Evolutionary conservation across 2,113 vertebrate genomes (phyloP).

Genomic region (Ascaphus truei): DNA sequence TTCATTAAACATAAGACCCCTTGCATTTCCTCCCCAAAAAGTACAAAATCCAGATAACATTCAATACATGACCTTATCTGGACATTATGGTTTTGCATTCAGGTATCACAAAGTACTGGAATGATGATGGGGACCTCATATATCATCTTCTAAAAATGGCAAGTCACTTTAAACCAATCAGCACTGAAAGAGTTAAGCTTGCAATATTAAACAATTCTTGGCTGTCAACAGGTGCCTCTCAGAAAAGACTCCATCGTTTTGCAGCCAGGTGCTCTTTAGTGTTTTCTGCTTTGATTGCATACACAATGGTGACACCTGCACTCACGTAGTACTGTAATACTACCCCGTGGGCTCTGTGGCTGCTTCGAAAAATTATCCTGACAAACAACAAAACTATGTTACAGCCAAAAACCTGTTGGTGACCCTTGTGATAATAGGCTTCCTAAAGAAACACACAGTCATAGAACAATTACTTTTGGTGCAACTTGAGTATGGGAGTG

Average conservation of each 20-base stretch:
- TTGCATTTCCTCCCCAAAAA: too few species aligned
- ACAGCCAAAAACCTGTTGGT: too few species aligned
- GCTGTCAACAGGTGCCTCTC: background rate
- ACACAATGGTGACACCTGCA: slow-evolving; percentile 3
- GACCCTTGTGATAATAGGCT: too few species aligned
- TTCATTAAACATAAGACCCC: too few species aligned
- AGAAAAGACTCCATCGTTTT: background rate
- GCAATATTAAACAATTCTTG: background rate
- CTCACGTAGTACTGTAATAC: background rate
- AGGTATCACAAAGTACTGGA: too few species aligned
- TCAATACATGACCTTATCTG: too few species aligned
- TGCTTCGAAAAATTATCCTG: background rate
- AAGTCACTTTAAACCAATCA: background rate
- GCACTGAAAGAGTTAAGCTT: background rate
- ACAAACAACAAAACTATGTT: background rate
- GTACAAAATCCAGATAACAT: too few species aligned
- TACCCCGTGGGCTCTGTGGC: background rate
- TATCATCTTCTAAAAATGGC: background rate
- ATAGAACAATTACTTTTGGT: too few species aligned
- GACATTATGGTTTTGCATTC: too few species aligned
- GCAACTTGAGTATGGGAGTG: too few species aligned
- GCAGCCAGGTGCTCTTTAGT: background rate
- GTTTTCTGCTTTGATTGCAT: background rate
- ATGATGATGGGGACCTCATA: background rate
- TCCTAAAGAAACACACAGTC: too few species aligned